Evolutionary conservation across 1,140 invertebrate species (phyloP).

Genomic region (Drosophila teissieri): DNA sequence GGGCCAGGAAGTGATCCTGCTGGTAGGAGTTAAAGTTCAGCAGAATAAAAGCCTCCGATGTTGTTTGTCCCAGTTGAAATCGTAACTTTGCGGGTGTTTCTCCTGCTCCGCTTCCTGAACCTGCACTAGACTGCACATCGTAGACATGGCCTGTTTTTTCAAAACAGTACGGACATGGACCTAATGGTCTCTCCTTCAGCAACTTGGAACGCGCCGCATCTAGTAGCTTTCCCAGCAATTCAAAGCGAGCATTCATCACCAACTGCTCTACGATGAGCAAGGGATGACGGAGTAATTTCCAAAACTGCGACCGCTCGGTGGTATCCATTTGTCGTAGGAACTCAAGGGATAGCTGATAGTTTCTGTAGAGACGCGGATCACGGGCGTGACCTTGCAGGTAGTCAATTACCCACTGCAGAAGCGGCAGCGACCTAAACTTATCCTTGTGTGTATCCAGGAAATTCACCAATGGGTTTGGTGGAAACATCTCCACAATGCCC

Average conservation of each 20-base stretch:
- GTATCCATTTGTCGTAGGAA: conserved; percentile 84
- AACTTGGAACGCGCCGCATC: conserved; percentile 68
- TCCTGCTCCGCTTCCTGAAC: conserved; percentile 6
- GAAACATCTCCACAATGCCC: conserved; percentile 78
- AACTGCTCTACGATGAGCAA: conserved; percentile 90
- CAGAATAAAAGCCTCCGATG: conserved; percentile 72
- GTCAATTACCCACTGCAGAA: conserved; percentile 87
- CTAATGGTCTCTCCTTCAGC: conserved; percentile 39
- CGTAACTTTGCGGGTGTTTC: conserved; percentile 45
- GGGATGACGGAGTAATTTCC: conserved; percentile 88
- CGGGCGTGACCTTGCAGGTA: conserved; percentile 87
- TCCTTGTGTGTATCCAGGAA: conserved; percentile 88
- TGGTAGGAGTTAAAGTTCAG: conserved; percentile 80
- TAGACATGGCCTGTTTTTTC: conserved; percentile 70
- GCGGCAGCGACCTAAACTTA: conserved; percentile 87
- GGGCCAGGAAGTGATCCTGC: conserved; percentile 77
- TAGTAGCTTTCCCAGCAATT: conserved; percentile 87
- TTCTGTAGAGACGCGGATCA: conserved; percentile 86
- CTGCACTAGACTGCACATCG: conserved; percentile 34
- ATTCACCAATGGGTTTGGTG: conserved; percentile 85
- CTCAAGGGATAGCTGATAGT: conserved; percentile 85
- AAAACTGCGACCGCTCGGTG: conserved; percentile 86
- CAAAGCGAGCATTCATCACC: conserved; percentile 91
- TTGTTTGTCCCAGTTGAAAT: conserved; percentile 70
- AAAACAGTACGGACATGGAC: conserved; percentile 78